These are phyloP conservation scores for Cheilosia impressa DNA, from an alignment of 2,888 invertebrate species.

Conservation along the genomic window DNA sequence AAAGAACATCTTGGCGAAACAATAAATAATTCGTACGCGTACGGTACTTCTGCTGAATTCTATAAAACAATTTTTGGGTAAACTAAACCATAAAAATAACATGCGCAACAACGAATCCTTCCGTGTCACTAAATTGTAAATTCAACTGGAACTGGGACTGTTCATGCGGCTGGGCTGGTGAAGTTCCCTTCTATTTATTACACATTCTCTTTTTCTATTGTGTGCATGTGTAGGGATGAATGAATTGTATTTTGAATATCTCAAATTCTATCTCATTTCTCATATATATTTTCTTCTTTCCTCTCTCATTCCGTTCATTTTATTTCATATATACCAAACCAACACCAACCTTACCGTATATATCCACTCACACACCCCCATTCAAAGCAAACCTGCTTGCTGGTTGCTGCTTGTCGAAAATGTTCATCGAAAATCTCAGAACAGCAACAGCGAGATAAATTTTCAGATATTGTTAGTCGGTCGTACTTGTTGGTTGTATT, in stretches of 20 bases:
- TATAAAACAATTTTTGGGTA: background rate
- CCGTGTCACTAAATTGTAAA: no score
- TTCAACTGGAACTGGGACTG: no score
- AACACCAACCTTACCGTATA: background rate
- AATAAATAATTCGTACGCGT: no score
- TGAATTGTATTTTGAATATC: no score
- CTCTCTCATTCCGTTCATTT: background rate
- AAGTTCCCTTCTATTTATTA: no score
- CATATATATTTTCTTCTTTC: background rate
- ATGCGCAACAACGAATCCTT: no score
- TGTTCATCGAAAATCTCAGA: slow-evolving; percentile 65
- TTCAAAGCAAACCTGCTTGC: slow-evolving; percentile 8
- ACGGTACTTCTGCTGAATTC: no score
- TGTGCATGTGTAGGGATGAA: no score
- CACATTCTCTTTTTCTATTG: no score
- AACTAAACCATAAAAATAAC: background rate
- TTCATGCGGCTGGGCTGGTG: no score
- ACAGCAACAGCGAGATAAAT: slow-evolving; percentile 10
- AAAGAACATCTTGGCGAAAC: no score
- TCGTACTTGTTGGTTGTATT: slow-evolving; percentile 61
- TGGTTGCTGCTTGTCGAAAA: slow-evolving; percentile 57
- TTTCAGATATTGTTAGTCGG: slow-evolving; percentile 70
- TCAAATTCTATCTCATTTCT: no score
- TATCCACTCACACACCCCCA: slow-evolving; percentile 1
- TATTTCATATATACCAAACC: background rate